A percentile compares a stretch with the other conserved stretches of the same genome.
These are phyloP conservation scores for Strix aluco DNA, from an alignment of 2,113 vertebrate genomes.

Conservation along the genomic window DNA sequence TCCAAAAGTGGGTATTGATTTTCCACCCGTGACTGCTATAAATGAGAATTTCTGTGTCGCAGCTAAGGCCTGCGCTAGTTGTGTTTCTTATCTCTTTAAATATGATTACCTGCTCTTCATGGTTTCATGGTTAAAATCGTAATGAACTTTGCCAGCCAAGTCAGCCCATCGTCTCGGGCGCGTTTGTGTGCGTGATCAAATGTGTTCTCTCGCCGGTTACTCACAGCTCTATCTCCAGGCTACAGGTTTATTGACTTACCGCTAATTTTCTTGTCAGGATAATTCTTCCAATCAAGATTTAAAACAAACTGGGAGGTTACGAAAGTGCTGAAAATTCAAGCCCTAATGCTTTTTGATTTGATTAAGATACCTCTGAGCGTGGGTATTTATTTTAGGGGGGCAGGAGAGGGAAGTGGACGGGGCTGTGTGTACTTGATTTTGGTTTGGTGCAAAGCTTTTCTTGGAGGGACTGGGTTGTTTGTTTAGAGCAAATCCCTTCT, in stretches of 20 bases:
- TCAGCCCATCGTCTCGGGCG: background rate
- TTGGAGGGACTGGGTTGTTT: constrained; percentile 55
- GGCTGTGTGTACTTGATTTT: background rate
- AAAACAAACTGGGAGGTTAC: constrained; percentile 72
- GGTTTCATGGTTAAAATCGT: constrained; percentile 52
- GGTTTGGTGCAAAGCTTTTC: background rate
- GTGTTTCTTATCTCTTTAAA: constrained; percentile 72
- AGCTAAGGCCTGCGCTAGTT: constrained; percentile 26
- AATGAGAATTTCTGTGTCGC: constrained; percentile 74
- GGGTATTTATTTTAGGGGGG: background rate
- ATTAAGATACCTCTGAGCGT: constrained; percentile 33
- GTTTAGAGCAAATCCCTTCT: constrained; percentile 54
- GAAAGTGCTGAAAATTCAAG: constrained; percentile 57
- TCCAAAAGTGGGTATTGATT: constrained; percentile 72
- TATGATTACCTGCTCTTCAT: constrained; percentile 71
- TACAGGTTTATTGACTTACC: constrained; percentile 71
- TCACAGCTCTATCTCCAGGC: constrained; percentile 62
- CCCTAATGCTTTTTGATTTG: constrained; percentile 59
- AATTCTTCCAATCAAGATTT: constrained; percentile 78
- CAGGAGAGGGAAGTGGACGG: background rate
- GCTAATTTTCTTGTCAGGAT: constrained; percentile 77
- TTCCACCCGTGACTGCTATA: constrained; percentile 69
- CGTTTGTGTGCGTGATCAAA: background rate
- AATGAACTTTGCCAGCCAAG: constrained; percentile 64
- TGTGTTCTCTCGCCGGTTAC: constrained; percentile 13